Base-by-base conservation (phyloP, 2,888 invertebrate genomes). In the Drosophila nigricruria region DNA sequence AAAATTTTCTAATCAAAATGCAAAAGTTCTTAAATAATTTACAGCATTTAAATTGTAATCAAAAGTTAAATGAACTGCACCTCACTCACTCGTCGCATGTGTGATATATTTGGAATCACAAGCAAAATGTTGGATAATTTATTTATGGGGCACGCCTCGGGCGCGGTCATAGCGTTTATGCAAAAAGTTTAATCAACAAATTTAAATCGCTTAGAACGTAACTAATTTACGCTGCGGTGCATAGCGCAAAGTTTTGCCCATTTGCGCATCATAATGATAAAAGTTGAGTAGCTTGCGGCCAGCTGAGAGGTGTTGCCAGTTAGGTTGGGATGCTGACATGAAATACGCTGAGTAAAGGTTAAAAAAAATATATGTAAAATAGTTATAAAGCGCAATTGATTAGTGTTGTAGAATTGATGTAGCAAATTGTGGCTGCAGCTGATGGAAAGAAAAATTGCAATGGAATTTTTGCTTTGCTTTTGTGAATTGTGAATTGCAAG, bases 181-280 rank as follows among this genome's bases (percentile, higher is more conserved):
- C 60, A 77, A 76, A 85, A 85, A 85, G 85, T 85, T 85, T 70
- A 88, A 81, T 81, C 79, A 81, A 84, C 84, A 87, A 87, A 85
- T 84, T 89, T 88, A 85, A 89, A 88, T 78, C 86, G 86, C 86
- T 86, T 86, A 78, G 78, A 88, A 85, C 80, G 76, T 71, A 86
- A 86, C 82, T 85, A 86, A 89, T 84, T 89, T 82, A 70, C 76
- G 71, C 66, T 68, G 71, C 69, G 72, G 64, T 54, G 58, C 50
- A 73, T 58, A 59, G 63, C 54, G 61, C 66, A 82, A 86, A 86
- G 72, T 89, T 86, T 77, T 32, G 52, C 70, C 76, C 89, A 80
- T 89, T 86, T 89, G 85, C 86, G 88, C 82, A 73, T 86, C 85
- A 80, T 86, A 89, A 86, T 86, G 88, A 89, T 89, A 86, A 88